A percentile compares a stretch with the other conserved stretches of the same genome.
Evolutionary conservation across 2,113 vertebrate species (phyloP).

Genomic region (Sciurus niger): DNA sequence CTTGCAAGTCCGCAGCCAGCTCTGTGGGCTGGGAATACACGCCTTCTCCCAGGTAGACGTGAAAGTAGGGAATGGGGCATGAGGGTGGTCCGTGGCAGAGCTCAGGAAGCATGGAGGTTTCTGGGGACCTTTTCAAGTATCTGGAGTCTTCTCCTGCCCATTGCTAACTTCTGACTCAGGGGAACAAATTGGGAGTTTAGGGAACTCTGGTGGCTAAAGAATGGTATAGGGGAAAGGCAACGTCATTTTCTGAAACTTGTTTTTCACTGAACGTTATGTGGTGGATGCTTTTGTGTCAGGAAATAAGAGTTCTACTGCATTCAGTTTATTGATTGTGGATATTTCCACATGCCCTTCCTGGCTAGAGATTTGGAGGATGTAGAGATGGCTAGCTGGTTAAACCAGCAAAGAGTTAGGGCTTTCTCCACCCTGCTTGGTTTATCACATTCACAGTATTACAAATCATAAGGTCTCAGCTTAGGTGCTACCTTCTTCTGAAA

Average conservation of each 20-base stretch:
- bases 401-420: background rate
- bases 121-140: background rate
- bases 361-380: background rate
- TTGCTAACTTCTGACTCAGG: background rate
- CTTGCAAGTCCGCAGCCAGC: background rate
- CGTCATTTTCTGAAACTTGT: background rate
- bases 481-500: background rate
- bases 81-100: background rate
- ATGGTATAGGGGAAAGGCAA: no score
- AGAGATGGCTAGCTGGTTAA: background rate
- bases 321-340: background rate
- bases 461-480: background rate
- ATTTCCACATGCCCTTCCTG: background rate
- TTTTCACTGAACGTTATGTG: background rate
- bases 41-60: background rate
- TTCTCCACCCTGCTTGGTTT: background rate
- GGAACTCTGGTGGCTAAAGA: background rate
- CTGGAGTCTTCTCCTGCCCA: background rate
- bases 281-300: background rate
- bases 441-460: background rate
- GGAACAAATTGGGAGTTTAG: background rate
- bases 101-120: background rate
- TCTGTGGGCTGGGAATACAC: background rate
- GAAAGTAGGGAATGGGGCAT: background rate
- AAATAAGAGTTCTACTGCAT: background rate